phyloP scores from a whole-genome alignment of 2,888 invertebrate genomes.

The Caenorhabditis doughertyi region DNA sequence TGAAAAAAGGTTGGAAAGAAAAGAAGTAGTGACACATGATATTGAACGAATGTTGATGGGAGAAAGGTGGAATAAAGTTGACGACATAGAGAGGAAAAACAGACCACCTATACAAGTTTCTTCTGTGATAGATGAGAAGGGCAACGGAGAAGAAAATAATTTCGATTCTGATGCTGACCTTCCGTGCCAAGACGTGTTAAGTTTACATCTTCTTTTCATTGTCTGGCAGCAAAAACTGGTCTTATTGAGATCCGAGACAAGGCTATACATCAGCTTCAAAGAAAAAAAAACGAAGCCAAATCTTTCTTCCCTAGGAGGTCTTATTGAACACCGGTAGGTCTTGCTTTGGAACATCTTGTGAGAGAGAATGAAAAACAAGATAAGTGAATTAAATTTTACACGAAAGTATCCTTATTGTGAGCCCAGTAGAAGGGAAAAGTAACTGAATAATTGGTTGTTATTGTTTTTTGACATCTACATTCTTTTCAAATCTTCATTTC shows the following conservation, averaged over 20 bases:
- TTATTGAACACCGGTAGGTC: conserved; percentile 1
- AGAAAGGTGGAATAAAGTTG: conserved; percentile 23
- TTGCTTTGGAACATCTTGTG: not conserved
- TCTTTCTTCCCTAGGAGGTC: conserved; percentile 16
- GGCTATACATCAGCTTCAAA: conserved; percentile 22
- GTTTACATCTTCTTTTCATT: conserved; percentile 44
- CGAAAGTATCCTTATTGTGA: not conserved
- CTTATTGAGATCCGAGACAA: conserved; percentile 36
- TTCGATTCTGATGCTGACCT: conserved; percentile 43
- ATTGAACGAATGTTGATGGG: conserved; percentile 2
- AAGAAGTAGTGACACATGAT: not conserved
- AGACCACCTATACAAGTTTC: conserved; percentile 34
- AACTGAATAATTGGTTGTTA: conserved; percentile 3
- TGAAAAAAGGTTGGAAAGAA: not conserved
- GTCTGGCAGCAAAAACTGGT: conserved; percentile 55
- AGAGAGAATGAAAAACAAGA: not conserved
- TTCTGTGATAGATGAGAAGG: conserved; percentile 23
- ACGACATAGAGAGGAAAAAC: conserved; percentile 9
- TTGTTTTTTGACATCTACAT: not conserved
- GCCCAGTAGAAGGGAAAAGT: not conserved
- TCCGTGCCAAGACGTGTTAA: conserved; percentile 48
- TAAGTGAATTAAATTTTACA: not conserved
- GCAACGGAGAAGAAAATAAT: conserved; percentile 27
- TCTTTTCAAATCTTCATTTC: not conserved
- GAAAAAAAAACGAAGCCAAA: not conserved